Conservation (phyloP, 2,888 invertebrate genomes). For the Rhingia rostrata region DNA sequence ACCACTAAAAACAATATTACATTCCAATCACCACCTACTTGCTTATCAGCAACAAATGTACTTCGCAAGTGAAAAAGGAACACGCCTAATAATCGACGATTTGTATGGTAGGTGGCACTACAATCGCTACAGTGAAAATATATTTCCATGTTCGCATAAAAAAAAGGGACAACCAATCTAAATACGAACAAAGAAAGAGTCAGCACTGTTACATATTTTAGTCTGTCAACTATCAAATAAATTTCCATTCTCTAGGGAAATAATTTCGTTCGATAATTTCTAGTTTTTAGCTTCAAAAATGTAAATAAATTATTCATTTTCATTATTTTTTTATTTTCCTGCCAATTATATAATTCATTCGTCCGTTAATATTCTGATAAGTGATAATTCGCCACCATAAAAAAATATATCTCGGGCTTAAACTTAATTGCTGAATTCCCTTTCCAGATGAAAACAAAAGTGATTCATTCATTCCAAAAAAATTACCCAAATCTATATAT, state of each 20-base stretch:
- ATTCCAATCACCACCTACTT: too few species aligned
- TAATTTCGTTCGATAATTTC: slow-evolving; percentile 1
- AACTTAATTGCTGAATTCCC: neutral
- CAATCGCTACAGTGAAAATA: too few species aligned
- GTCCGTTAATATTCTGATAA: neutral
- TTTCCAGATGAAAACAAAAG: slow-evolving; percentile 34
- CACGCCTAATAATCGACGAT: too few species aligned
- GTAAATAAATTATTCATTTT: neutral
- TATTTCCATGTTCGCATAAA: neutral
- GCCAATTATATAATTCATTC: neutral
- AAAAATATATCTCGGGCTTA: neutral
- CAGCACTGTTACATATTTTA: neutral
- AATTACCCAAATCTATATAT: neutral
- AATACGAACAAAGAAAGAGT: too few species aligned
- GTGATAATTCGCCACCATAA: neutral
- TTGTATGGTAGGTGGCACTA: too few species aligned
- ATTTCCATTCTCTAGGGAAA: slow-evolving; percentile 3
- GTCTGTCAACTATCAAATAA: neutral
- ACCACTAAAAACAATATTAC: too few species aligned
- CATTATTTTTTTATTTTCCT: neutral
- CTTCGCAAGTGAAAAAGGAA: too few species aligned
- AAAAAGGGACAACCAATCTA: neutral
- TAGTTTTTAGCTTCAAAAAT: neutral
- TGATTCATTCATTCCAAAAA: slow-evolving; percentile 42
- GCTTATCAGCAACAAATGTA: too few species aligned